Conservation (phyloP, 2,113 vertebrate genomes). For the Etheostoma cragini region DNA sequence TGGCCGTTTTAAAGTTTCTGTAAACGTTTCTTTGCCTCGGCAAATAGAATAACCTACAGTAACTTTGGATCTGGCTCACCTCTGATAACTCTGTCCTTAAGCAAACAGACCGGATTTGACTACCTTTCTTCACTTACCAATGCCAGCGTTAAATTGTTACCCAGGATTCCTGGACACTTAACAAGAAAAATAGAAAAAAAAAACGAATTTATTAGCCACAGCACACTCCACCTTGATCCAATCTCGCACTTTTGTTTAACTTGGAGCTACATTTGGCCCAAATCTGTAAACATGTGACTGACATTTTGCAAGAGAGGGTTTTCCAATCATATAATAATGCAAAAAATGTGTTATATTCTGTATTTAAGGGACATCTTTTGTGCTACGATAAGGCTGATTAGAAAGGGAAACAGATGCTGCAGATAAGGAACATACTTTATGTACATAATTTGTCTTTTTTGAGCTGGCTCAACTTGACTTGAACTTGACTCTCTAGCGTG, state of each 20-base stretch:
- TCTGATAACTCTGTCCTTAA: conserved; percentile 41
- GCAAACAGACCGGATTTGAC: conserved; percentile 48
- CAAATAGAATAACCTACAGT: neutral
- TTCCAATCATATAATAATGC: conserved; percentile 1
- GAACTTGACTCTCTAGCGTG: conserved; percentile 32
- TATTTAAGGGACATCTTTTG: neutral
- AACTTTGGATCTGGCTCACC: conserved; percentile 33
- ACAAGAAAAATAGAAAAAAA: conserved; percentile 57
- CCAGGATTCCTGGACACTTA: conserved; percentile 48
- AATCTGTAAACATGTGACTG: conserved; percentile 29
- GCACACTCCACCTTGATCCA: conserved; percentile 9
- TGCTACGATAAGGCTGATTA: neutral
- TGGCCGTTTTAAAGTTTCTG: conserved; percentile 6
- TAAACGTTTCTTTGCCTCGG: conserved; percentile 21
- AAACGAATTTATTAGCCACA: conserved; percentile 29
- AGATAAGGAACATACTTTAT: conserved; percentile 19
- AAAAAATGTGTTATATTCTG: neutral
- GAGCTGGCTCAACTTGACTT: conserved; percentile 12
- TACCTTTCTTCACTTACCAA: conserved; percentile 40
- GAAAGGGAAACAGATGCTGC: neutral
- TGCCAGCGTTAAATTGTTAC: conserved; percentile 38
- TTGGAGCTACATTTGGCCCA: conserved; percentile 24
- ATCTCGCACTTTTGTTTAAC: conserved; percentile 18
- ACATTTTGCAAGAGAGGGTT: conserved; percentile 14
- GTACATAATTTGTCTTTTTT: conserved; percentile 11